phyloP scores from a whole-genome alignment of 2,113 vertebrate species.

The Caloenas nicobarica region DNA sequence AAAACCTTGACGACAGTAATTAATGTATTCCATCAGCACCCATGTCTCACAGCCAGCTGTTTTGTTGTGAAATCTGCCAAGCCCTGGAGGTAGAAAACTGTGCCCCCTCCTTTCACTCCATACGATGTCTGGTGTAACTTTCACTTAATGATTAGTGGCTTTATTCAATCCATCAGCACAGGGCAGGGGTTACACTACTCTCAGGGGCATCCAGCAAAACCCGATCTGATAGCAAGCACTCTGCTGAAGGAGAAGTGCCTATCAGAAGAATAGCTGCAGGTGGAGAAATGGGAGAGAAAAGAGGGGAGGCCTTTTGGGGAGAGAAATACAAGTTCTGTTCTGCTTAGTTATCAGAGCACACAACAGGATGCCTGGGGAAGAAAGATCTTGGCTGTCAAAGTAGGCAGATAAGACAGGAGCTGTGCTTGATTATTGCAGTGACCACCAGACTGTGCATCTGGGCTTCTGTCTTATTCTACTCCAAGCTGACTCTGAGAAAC shows the following conservation, averaged over 20 bases:
- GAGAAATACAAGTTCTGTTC: constrained; percentile 12
- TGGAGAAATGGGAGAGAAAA: constrained; percentile 32
- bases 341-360: not conserved
- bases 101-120: constrained; percentile 1
- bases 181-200: constrained; percentile 59
- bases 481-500: not conserved
- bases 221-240: constrained; percentile 60
- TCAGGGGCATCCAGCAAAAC: constrained; percentile 59
- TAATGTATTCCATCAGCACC: constrained; percentile 73
- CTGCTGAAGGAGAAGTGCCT: constrained; percentile 26
- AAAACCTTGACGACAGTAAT: constrained; percentile 77
- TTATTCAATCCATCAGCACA: constrained; percentile 75
- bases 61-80: constrained; percentile 68
- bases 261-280: constrained; percentile 35
- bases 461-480: not conserved
- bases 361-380: not conserved
- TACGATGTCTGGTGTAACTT: constrained; percentile 69
- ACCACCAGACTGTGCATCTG: not conserved
- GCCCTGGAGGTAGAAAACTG: constrained; percentile 46
- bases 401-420: not conserved
- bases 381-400: not conserved
- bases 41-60: constrained; percentile 61
- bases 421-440: not conserved
- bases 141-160: constrained; percentile 73
- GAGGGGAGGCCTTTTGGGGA: constrained; percentile 4